Conservation (phyloP, 2,888 invertebrate genomes). For the Lithophane socia region DNA sequence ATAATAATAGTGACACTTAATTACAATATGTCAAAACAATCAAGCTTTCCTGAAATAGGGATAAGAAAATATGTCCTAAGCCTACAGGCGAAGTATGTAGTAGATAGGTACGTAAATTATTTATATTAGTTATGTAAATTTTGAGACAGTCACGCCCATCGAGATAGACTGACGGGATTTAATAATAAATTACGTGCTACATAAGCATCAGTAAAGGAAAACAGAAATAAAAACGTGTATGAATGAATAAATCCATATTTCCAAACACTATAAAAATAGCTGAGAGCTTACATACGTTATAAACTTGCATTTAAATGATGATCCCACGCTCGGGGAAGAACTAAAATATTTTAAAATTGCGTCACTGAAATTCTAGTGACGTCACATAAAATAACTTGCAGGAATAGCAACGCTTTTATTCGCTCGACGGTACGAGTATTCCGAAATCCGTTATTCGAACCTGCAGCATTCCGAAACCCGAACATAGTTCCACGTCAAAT, state of each 20-base stretch:
- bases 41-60: not conserved
- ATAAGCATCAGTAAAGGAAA: slow-evolving; percentile 4
- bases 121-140: not conserved
- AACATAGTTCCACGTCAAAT: slow-evolving; percentile 15
- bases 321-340: slow-evolving; percentile 7
- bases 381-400: slow-evolving; percentile 38
- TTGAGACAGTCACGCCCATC: slow-evolving; percentile 3
- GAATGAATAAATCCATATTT: slow-evolving; percentile 3
- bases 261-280: slow-evolving; percentile 18
- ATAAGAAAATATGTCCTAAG: not conserved
- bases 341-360: slow-evolving; percentile 28
- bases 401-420: slow-evolving; percentile 27
- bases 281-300: slow-evolving; percentile 20
- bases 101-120: not conserved
- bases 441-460: slow-evolving; percentile 27
- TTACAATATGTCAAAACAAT: not conserved
- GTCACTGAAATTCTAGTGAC: slow-evolving; percentile 24
- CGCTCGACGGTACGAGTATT: slow-evolving; percentile 4
- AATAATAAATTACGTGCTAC: slow-evolving; percentile 27
- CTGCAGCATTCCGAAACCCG: slow-evolving; percentile 12
- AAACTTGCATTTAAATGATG: slow-evolving; percentile 26
- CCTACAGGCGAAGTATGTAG: not conserved
- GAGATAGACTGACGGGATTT: not conserved
- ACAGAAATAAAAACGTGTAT: slow-evolving; percentile 12
- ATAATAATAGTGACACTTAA: not conserved